A percentile compares a stretch with the other conserved stretches of the same genome.
These are phyloP conservation scores for Nebria brevicollis DNA, from an alignment of 2,888 invertebrate species.

Conservation along the genomic window DNA sequence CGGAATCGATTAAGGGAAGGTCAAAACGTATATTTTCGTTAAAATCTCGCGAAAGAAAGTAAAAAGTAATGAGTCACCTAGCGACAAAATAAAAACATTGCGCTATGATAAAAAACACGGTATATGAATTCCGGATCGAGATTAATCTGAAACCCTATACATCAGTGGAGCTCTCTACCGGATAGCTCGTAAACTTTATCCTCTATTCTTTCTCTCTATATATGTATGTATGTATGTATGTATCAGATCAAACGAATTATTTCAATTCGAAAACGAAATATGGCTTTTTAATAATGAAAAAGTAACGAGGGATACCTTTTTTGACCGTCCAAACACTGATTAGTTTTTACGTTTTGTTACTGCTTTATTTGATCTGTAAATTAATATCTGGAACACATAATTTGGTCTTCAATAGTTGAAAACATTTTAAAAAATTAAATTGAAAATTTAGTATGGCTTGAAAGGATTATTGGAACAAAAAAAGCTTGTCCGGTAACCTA, in stretches of 20 bases:
- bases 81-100: slow-evolving; percentile 11
- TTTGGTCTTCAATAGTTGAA: too few relatives aligned
- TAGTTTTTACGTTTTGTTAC: not conserved
- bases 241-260: slow-evolving; percentile 18
- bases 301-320: not conserved
- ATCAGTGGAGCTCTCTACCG: slow-evolving; percentile 2
- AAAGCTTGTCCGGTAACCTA: too few relatives aligned
- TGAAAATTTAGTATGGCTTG: too few relatives aligned
- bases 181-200: not conserved
- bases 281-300: slow-evolving; percentile 30
- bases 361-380: not conserved
- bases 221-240: not conserved
- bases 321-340: not conserved
- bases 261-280: slow-evolving; percentile 20
- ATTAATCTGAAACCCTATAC: slow-evolving; percentile 22
- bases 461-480: too few relatives aligned
- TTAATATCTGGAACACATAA: not conserved
- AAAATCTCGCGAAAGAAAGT: too few relatives aligned
- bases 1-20: too few relatives aligned
- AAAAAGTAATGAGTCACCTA: not conserved
- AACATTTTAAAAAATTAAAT: too few relatives aligned
- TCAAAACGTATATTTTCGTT: too few relatives aligned
- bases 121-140: slow-evolving; percentile 21
- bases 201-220: not conserved
- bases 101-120: slow-evolving; percentile 16